A percentile compares a stretch with the other conserved stretches of the same genome.
phyloP scores from a whole-genome alignment of 2,113 vertebrate species.

The Gymnocephalus cernua region DNA sequence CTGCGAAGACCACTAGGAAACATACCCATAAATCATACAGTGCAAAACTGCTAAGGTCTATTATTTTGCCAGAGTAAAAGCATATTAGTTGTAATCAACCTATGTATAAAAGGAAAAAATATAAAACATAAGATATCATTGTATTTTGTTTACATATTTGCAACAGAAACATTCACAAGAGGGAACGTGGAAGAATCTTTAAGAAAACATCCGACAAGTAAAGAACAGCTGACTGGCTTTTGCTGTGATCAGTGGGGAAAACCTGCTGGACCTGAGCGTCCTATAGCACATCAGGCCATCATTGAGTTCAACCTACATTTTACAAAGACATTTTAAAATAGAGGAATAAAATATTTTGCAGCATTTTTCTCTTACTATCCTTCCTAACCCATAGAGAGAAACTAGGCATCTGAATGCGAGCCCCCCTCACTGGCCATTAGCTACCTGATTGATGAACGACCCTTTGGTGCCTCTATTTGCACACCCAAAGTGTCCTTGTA shows the following conservation, averaged over 20 bases:
- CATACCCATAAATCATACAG: constrained; percentile 48
- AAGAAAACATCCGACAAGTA: constrained; percentile 25
- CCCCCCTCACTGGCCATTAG: constrained; percentile 52
- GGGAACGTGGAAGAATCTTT: constrained; percentile 27
- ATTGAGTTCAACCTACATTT: constrained; percentile 27
- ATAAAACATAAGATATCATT: constrained; percentile 68
- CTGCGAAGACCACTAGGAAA: constrained; percentile 40
- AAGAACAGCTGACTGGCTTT: constrained; percentile 19
- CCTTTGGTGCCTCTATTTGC: constrained; percentile 49
- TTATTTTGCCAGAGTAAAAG: constrained; percentile 35
- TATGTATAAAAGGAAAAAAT: constrained; percentile 70
- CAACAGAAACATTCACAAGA: constrained; percentile 52
- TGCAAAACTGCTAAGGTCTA: constrained; percentile 56
- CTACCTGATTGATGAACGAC: constrained; percentile 61
- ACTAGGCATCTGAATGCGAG: constrained; percentile 23
- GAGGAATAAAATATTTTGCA: constrained; percentile 65
- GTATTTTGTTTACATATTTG: constrained; percentile 62
- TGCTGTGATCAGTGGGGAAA: constrained; percentile 22
- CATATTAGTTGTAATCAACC: constrained; percentile 46
- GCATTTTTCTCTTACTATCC: constrained; percentile 40
- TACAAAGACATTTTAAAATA: constrained; percentile 59
- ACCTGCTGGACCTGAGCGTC: constrained; percentile 59
- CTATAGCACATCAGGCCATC: constrained; percentile 37
- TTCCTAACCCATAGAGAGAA: constrained; percentile 46
- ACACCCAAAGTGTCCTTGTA: constrained; percentile 34